A percentile compares a stretch with the other conserved stretches of the same genome.
phyloP scores from a whole-genome alignment of 2,113 vertebrate species.

The Nibea albiflora region DNA sequence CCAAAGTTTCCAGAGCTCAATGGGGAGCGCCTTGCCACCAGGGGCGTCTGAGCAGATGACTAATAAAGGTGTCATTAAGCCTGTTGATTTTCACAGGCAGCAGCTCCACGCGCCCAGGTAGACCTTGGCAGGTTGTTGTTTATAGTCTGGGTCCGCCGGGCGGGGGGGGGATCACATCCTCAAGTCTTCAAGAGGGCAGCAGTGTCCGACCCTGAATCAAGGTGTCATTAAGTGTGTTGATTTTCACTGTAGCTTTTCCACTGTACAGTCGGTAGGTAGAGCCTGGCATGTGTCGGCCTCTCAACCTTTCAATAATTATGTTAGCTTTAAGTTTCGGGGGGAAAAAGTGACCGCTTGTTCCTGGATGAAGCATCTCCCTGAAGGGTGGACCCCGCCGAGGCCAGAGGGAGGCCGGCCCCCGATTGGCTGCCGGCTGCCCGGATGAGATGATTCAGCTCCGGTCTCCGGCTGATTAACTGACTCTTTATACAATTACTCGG shows the following conservation, averaged over 20 bases:
- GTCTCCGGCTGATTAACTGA: constrained; percentile 43
- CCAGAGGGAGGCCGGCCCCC: not conserved
- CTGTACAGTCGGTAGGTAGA: constrained; percentile 14
- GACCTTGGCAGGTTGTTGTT: constrained; percentile 71
- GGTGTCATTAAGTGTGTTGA: constrained; percentile 66
- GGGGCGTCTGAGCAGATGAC: constrained; percentile 65
- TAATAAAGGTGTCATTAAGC: constrained; percentile 75
- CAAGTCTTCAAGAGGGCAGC: constrained; percentile 30
- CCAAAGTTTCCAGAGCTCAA: constrained; percentile 80
- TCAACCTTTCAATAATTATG: constrained; percentile 57
- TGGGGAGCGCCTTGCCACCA: constrained; percentile 69
- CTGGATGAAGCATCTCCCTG: constrained; percentile 54
- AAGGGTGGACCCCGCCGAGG: constrained; percentile 43
- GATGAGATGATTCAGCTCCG: constrained; percentile 48
- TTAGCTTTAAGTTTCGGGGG: constrained; percentile 46
- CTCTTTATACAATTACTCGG: constrained; percentile 5
- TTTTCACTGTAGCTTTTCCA: constrained; percentile 48
- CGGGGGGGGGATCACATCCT: constrained; percentile 45
- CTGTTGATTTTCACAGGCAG: constrained; percentile 63
- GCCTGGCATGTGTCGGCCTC: constrained; percentile 44
- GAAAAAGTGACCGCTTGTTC: constrained; percentile 63
- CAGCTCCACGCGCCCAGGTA: constrained; percentile 57
- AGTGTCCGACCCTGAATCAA: constrained; percentile 50
- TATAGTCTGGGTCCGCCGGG: constrained; percentile 47
- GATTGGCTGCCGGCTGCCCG: constrained; percentile 33